Evolutionary conservation across 2,888 invertebrate genomes (phyloP).

Genomic region (Vesta saturnalis): DNA sequence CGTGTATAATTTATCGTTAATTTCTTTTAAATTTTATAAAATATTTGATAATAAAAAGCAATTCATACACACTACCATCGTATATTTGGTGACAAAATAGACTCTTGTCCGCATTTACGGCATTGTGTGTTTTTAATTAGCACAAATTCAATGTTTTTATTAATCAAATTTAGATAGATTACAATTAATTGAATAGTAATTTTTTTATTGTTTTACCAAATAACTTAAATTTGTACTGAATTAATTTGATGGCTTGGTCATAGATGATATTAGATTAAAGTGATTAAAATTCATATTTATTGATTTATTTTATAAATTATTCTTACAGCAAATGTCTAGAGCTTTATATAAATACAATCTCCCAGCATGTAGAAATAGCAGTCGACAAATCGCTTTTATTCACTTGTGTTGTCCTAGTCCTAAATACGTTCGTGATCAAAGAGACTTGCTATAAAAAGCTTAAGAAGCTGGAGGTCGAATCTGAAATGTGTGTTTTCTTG

Average conservation of each 20-base stretch:
- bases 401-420: constrained; percentile 14
- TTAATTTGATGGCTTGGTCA: no score
- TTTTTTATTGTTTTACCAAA: background rate
- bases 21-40: no score
- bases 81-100: no score
- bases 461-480: constrained; percentile 17
- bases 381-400: constrained; percentile 19
- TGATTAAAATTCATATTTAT: background rate
- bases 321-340: background rate
- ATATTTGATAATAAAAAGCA: no score
- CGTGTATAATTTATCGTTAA: no score
- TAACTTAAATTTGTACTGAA: no score
- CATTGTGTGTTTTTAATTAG: no score
- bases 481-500: constrained; percentile 9
- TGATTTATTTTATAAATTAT: background rate
- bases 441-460: constrained; percentile 20
- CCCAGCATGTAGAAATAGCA: background rate
- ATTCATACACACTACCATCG: no score
- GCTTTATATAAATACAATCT: background rate
- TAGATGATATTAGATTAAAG: background rate
- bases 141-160: no score
- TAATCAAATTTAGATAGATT: background rate
- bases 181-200: background rate
- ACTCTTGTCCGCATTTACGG: no score
- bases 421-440: constrained; percentile 21